A percentile compares a stretch with the other conserved stretches of the same genome.
These are phyloP conservation scores for Phocides pigmalion DNA, from an alignment of 1,140 invertebrate species.

Conservation along the genomic window DNA sequence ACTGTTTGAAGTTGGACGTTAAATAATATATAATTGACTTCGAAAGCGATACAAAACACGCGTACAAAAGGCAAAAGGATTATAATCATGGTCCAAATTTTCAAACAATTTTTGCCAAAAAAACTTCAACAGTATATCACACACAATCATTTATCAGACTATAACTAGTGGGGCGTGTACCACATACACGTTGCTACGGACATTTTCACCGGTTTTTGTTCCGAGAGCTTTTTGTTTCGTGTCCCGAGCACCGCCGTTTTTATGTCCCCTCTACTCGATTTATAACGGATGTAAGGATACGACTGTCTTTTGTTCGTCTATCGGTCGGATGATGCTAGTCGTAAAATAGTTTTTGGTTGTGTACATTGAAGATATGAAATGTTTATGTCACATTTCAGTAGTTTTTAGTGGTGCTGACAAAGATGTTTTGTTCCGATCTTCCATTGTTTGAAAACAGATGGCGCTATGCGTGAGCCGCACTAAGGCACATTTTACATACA, in stretches of 20 bases:
- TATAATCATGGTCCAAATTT: conserved; percentile 3
- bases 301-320: conserved; percentile 25
- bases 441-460: no score
- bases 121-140: conserved; percentile 63
- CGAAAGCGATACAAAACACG: no score
- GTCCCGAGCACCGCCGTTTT: conserved; percentile 18
- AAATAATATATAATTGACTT: no score
- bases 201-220: conserved; percentile 60
- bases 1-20: no score
- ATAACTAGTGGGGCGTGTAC: conserved; percentile 65
- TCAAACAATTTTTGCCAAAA: conserved; percentile 32
- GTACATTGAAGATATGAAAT: not conserved
- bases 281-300: conserved; percentile 20
- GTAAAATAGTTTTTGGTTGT: conserved; percentile 13
- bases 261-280: conserved; percentile 29
- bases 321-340: conserved; percentile 9
- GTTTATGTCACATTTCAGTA: no score
- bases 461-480: no score
- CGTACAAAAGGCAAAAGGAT: no score
- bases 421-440: no score
- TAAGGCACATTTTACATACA: no score
- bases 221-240: conserved; percentile 22
- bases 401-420: no score
- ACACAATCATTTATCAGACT: conserved; percentile 71
- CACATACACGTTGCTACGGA: conserved; percentile 57